phyloP scores from a whole-genome alignment of 2,113 vertebrate species.

The Chloropsis cyanopogon region DNA sequence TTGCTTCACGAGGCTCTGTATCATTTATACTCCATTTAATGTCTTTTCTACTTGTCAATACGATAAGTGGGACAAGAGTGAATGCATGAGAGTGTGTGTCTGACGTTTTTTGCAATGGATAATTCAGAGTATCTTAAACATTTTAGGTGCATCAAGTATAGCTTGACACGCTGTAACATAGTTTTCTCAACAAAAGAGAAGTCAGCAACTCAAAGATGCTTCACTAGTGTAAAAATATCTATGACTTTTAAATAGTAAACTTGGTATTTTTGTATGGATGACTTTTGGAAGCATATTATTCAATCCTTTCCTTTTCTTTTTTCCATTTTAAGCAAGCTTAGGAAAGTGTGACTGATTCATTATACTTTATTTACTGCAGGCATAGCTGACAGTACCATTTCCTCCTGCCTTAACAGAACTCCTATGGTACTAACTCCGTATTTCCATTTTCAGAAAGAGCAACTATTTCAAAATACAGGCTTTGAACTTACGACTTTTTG shows the following conservation, averaged over 20 bases:
- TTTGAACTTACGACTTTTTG: neutral
- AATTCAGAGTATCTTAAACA: slow-evolving; percentile 56
- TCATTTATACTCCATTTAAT: slow-evolving; percentile 54
- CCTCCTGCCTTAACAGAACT: slow-evolving; percentile 21
- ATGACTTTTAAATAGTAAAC: slow-evolving; percentile 31
- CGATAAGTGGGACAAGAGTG: slow-evolving; percentile 26
- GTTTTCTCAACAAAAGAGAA: slow-evolving; percentile 38
- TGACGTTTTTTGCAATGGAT: slow-evolving; percentile 52
- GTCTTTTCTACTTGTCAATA: slow-evolving; percentile 53
- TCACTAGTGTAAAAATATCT: slow-evolving; percentile 17
- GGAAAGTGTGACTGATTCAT: slow-evolving; percentile 24
- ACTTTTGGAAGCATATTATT: slow-evolving; percentile 40
- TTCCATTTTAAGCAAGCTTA: slow-evolving; percentile 18
- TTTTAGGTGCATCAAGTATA: slow-evolving; percentile 50
- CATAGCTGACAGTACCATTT: slow-evolving; percentile 1
- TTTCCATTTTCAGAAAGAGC: neutral
- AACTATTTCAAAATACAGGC: neutral
- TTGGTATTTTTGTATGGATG: slow-evolving; percentile 11
- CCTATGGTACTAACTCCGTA: neutral
- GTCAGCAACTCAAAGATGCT: slow-evolving; percentile 37
- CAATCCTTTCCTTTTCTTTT: neutral
- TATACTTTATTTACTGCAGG: slow-evolving; percentile 18
- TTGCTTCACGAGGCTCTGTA: slow-evolving; percentile 29
- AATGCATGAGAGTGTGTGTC: slow-evolving; percentile 14
- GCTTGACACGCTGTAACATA: neutral